Base-by-base conservation (phyloP, 1,140 invertebrate genomes). In the Lucilia sericata region DNA sequence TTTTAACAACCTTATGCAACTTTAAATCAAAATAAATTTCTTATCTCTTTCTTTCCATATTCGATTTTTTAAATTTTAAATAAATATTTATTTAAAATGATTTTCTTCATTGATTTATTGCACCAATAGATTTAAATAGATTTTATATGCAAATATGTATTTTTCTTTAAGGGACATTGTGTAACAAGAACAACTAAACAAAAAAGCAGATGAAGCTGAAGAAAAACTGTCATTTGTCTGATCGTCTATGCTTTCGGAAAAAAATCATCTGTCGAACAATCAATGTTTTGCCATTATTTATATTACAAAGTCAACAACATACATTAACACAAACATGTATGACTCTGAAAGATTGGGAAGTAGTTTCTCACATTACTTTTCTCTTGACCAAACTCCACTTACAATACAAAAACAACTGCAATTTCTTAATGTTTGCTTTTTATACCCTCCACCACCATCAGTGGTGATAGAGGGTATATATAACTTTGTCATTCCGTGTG, bases 11-110 rank as follows among this genome's bases (percentile, higher is more conserved):
- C n/a, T n/a, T n/a, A n/a, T n/a, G n/a, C n/a, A n/a, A n/a, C n/a
- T n/a, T n/a, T n/a, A n/a, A n/a, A n/a, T n/a, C n/a, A n/a, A n/a
- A n/a, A n/a, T n/a, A n/a, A n/a, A n/a, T n/a, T n/a, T n/a, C n/a
- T n/a, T n/a, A n/a, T n/a, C 25, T 30, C 25, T 30, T 30, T 30
- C 3, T 30, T 30, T 30, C 1, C n/a, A n/a, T n/a, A n/a, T n/a
- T n/a, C n/a, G n/a, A n/a, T 12, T 55, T 55, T 14, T 13, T 17
- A 7, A 17, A 12, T 70, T 21, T 70, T 70, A n/a, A 70, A 70
- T 70, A 4, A 36, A 36, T 76, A 42, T 42, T 78, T 78, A n/a
- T 17, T 78, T 17, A 42, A 42, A 78, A 17, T 78, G 17, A 78
- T n/a, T n/a, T n/a, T n/a, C n/a, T n/a, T n/a, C n/a, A n/a, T n/a